A percentile compares a stretch with the other conserved stretches of the same genome.
These are phyloP conservation scores for Meloidogyne hapla DNA, from an alignment of 1,140 invertebrate genomes.

Conservation along the genomic window DNA sequence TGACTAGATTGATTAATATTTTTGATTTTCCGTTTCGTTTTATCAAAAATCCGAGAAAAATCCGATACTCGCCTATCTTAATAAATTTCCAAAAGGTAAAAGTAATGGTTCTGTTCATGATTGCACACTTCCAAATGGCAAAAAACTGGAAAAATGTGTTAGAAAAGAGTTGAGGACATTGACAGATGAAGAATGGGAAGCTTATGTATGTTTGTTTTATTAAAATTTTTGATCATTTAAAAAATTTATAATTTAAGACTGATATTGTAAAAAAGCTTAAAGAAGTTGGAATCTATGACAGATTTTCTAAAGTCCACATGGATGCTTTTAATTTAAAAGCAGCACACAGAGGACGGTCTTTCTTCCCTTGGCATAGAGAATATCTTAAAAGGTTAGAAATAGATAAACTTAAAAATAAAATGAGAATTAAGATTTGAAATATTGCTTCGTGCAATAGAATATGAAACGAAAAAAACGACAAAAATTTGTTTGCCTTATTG, in stretches of 20 bases:
- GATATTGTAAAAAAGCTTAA: slow-evolving; percentile 14
- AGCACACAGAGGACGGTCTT: background rate
- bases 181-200: slow-evolving; percentile 30
- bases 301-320: background rate
- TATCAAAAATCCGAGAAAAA: too few relatives aligned
- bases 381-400: slow-evolving; percentile 7
- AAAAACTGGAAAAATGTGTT: slow-evolving; percentile 36
- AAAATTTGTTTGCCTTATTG: slow-evolving; percentile 11
- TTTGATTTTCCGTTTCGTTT: too few relatives aligned
- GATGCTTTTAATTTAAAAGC: background rate
- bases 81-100: too few relatives aligned
- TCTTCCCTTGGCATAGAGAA: slow-evolving; percentile 16
- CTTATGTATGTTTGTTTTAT: slow-evolving; percentile 20
- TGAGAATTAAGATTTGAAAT: slow-evolving; percentile 4
- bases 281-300: background rate
- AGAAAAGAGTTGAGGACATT: slow-evolving; percentile 49
- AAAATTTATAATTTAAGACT: background rate
- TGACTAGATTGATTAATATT: too few relatives aligned
- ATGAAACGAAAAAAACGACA: background rate
- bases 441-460: slow-evolving; percentile 9
- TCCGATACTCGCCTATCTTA: too few relatives aligned
- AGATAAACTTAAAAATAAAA: background rate
- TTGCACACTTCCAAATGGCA: slow-evolving; percentile 40
- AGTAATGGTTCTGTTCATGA: background rate
- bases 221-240: background rate